Conservation (phyloP, 2,888 invertebrate genomes). For the Drosophila glabriapex region DNA sequence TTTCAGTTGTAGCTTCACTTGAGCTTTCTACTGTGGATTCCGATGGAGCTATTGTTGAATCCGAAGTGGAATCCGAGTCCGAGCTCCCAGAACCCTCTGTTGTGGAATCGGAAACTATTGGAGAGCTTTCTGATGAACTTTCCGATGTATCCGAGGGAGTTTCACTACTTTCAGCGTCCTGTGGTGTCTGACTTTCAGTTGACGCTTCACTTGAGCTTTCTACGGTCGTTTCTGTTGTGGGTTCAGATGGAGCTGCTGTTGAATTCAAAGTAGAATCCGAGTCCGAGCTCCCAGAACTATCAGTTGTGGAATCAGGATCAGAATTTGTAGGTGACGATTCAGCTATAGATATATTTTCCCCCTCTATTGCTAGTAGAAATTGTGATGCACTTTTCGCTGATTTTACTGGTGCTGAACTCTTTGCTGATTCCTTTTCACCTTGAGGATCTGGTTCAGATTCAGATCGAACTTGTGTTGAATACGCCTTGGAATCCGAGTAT, state of each 20-base stretch:
- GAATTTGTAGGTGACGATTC: neutral
- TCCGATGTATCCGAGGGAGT: neutral
- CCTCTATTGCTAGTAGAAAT: neutral
- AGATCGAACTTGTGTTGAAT: neutral
- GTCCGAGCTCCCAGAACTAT: neutral
- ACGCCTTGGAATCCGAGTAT: neutral
- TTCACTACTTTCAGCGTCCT: neutral
- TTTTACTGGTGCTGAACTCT: neutral
- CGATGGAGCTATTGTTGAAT: accelerated
- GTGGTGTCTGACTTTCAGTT: neutral
- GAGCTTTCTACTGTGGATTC: neutral
- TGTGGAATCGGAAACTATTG: neutral
- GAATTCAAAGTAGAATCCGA: neutral
- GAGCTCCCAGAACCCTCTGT: neutral
- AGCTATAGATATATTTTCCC: neutral
- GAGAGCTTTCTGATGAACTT: neutral
- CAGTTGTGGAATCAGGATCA: conserved; percentile 3
- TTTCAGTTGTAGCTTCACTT: too few relatives aligned
- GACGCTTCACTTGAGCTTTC: neutral
- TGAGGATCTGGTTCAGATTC: too few relatives aligned
- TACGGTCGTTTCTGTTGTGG: neutral
- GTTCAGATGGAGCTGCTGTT: neutral
- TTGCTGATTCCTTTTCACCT: too few relatives aligned
- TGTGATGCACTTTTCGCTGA: neutral
- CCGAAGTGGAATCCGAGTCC: neutral